Evolutionary conservation across 2,888 invertebrate species (phyloP).

Genomic region (Cheilosia grossa): DNA sequence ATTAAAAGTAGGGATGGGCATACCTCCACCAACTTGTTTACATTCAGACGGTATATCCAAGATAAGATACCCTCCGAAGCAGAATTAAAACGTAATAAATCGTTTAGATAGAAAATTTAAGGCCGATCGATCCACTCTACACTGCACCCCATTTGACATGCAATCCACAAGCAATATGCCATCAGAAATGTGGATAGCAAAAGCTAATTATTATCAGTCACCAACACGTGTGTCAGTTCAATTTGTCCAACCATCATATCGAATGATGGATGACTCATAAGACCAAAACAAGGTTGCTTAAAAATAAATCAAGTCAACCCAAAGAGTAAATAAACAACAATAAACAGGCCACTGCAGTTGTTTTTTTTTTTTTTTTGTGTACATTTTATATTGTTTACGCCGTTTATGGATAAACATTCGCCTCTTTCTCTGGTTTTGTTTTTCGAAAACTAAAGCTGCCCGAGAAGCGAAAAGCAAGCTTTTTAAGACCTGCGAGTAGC

Average conservation of each 20-base stretch:
- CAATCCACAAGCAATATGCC: constrained; percentile 19
- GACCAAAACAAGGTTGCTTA: background rate
- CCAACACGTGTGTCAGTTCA: constrained; percentile 19
- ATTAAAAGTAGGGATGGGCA: background rate
- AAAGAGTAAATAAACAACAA: constrained; percentile 49
- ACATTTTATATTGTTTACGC: constrained; percentile 33
- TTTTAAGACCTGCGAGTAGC: background rate
- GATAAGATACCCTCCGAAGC: constrained; percentile 38
- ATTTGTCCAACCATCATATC: too few species aligned
- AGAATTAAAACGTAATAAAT: constrained; percentile 49
- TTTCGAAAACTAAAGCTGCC: too few species aligned
- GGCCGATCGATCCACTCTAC: constrained; percentile 22
- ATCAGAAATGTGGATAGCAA: background rate
- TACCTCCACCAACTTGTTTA: constrained; percentile 24
- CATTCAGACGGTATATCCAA: constrained; percentile 16
- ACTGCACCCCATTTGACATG: constrained; percentile 10
- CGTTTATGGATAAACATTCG: constrained; percentile 13
- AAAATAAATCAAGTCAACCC: constrained; percentile 13
- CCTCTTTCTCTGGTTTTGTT: background rate
- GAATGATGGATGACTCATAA: constrained; percentile 24
- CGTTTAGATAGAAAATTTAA: constrained; percentile 47
- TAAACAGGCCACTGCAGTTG: background rate
- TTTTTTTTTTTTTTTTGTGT: constrained; percentile 6
- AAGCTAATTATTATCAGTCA: constrained; percentile 18
- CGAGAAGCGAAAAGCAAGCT: constrained; percentile 19